phyloP scores from a whole-genome alignment of 2,113 vertebrate species.

The Galemys pyrenaicus region DNA sequence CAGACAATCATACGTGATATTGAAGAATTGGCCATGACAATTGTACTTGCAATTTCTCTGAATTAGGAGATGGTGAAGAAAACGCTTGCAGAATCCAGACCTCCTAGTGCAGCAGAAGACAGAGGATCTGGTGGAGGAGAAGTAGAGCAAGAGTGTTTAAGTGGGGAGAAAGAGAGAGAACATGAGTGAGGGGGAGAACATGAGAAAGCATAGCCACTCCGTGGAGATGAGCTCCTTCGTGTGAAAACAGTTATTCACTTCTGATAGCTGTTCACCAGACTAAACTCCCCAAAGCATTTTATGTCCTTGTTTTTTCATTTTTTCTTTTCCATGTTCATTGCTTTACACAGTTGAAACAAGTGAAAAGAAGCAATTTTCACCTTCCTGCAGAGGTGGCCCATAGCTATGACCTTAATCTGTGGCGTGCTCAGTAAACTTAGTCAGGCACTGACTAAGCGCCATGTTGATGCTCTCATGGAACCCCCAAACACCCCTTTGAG shows the following conservation, averaged over 20 bases:
- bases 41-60: conserved; percentile 67
- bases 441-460: neutral
- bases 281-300: neutral
- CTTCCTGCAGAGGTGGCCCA: neutral
- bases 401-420: neutral
- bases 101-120: conserved; percentile 22
- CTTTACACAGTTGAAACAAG: neutral
- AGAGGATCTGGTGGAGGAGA: neutral
- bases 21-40: conserved; percentile 43
- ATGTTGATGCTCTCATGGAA: neutral
- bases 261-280: neutral
- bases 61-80: neutral
- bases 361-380: neutral
- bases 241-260: neutral
- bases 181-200: neutral
- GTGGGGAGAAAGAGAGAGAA: neutral
- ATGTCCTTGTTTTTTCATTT: neutral
- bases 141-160: neutral
- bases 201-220: neutral
- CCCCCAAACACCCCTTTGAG: neutral
- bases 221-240: neutral
- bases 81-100: neutral
- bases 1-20: conserved; percentile 43
- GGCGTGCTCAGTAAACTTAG: neutral
- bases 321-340: neutral